phyloP scores from a whole-genome alignment of 2,113 vertebrate species.

The Trogon melanurus region DNA sequence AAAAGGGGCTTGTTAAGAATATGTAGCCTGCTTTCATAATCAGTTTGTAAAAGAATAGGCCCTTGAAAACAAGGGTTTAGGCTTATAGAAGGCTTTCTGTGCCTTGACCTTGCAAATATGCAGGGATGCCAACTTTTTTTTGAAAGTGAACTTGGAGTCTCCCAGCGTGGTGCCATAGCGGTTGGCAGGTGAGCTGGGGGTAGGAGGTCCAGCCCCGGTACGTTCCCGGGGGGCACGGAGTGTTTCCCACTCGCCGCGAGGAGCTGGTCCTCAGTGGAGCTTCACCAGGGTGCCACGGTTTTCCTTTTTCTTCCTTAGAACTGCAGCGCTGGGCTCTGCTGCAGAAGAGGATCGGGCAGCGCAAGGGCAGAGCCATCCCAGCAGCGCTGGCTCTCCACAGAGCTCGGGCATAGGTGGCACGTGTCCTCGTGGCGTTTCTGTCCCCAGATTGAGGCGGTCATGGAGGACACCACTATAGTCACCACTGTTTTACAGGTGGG shows the following conservation, averaged over 20 bases:
- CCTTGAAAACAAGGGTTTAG: slow-evolving; percentile 65
- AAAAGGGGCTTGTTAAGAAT: slow-evolving; percentile 70
- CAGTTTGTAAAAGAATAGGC: slow-evolving; percentile 51
- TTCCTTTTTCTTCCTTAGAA: not conserved
- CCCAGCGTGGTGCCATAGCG: slow-evolving; percentile 30
- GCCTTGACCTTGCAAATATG: slow-evolving; percentile 65
- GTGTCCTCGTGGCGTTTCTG: not conserved
- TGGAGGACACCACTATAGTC: accelerated
- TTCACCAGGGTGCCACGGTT: not conserved
- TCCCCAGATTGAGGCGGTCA: accelerated
- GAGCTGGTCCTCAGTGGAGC: not conserved
- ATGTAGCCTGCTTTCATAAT: slow-evolving; percentile 57
- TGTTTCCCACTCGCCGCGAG: not conserved
- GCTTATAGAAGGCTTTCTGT: slow-evolving; percentile 43
- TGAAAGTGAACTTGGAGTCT: slow-evolving; percentile 45
- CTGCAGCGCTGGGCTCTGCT: not conserved
- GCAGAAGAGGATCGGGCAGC: accelerated
- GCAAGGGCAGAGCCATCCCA: not conserved
- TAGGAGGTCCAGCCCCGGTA: not conserved
- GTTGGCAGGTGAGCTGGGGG: slow-evolving; percentile 16
- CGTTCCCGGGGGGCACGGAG: not conserved
- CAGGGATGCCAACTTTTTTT: slow-evolving; percentile 35
- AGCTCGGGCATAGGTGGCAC: accelerated
- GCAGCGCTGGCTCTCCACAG: not conserved
- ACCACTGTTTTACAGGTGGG: accelerated